Conservation (phyloP, 2,797 vertebrate genomes). For the Rhincodon typus region DNA sequence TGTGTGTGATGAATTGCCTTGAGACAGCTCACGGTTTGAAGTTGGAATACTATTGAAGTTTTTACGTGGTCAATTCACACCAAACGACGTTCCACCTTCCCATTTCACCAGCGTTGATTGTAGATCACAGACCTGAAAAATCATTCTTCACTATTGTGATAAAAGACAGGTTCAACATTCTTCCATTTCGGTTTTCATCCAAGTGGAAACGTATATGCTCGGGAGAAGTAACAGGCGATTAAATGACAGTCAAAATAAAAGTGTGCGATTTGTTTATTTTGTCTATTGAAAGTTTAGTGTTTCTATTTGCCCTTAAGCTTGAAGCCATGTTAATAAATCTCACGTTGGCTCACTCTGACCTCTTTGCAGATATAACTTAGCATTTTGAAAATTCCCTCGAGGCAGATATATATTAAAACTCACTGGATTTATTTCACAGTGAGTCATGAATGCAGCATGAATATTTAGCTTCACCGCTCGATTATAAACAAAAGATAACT, state of each 20-base stretch:
- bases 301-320: background rate
- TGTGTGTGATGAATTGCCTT: background rate
- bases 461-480: background rate
- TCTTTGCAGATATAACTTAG: background rate
- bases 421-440: background rate
- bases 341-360: background rate
- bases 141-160: background rate
- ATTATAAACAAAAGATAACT: background rate
- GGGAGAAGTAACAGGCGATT: background rate
- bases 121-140: background rate
- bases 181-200: background rate
- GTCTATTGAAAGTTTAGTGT: background rate
- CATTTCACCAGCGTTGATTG: background rate
- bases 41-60: background rate
- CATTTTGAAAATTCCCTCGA: background rate
- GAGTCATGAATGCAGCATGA: background rate
- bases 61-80: background rate
- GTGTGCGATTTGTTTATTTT: background rate
- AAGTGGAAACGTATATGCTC: background rate
- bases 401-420: background rate
- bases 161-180: background rate
- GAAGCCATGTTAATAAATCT: background rate
- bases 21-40: background rate
- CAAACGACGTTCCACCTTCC: background rate
- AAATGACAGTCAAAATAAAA: background rate